phyloP scores from a whole-genome alignment of 2,797 vertebrate genomes.

The Periparus ater region DNA sequence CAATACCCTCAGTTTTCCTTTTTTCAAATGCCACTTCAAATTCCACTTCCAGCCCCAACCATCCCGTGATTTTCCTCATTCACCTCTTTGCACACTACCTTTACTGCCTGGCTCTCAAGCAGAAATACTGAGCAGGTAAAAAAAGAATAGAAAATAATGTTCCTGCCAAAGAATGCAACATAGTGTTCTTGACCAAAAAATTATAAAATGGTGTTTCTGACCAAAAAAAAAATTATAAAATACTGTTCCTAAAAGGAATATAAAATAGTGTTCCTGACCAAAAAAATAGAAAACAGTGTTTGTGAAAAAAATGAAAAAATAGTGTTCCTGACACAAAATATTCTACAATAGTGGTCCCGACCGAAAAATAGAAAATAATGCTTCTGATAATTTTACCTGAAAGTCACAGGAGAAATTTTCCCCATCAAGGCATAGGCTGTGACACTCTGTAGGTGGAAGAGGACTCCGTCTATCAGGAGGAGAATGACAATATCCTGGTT shows the following conservation, averaged over 20 bases:
- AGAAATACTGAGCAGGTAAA: background rate
- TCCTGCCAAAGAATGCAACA: background rate
- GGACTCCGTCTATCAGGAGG: slow-evolving; percentile 86
- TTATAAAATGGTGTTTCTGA: background rate
- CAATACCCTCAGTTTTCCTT: background rate
- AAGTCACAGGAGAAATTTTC: slow-evolving; percentile 94
- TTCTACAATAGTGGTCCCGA: no score
- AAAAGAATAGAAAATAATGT: background rate
- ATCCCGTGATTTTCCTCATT: background rate
- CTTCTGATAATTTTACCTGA: slow-evolving; percentile 81
- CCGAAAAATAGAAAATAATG: background rate
- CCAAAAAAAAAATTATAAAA: background rate
- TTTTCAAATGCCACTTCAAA: rapidly evolving
- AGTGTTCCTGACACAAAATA: background rate
- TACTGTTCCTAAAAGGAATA: no score
- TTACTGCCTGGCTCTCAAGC: background rate
- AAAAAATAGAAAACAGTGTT: background rate
- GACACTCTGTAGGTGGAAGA: slow-evolving; percentile 96
- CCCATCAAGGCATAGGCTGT: slow-evolving; percentile 97
- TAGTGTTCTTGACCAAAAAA: background rate
- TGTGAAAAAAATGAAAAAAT: background rate
- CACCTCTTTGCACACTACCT: background rate
- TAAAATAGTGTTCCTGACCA: background rate
- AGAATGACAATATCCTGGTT: slow-evolving; percentile 87
- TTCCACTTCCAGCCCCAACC: background rate